phyloP scores from a whole-genome alignment of 1,140 invertebrate species.

The Caenorhabditis elegans region DNA sequence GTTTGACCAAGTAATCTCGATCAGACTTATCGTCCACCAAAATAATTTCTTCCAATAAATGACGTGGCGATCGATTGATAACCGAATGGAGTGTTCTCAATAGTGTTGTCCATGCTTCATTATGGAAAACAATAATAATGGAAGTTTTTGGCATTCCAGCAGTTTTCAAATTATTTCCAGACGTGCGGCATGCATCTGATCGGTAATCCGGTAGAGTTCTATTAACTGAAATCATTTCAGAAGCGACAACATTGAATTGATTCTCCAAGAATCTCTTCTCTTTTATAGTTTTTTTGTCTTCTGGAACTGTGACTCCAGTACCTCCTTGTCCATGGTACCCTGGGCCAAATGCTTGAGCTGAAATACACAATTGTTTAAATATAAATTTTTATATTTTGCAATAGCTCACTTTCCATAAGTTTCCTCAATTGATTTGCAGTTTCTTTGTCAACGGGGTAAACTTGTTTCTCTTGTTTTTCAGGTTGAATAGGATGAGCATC shows the following conservation, averaged over 20 bases:
- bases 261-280: constrained; percentile 50
- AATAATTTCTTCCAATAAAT: constrained; percentile 82
- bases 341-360: constrained; percentile 40
- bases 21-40: constrained; percentile 90
- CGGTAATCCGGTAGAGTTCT: constrained; percentile 49
- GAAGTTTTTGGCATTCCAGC: constrained; percentile 73
- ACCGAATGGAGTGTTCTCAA: constrained; percentile 82
- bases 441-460: constrained; percentile 11
- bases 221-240: constrained; percentile 51
- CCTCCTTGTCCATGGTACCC: constrained; percentile 42
- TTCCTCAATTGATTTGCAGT: constrained; percentile 22
- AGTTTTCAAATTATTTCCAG: neutral
- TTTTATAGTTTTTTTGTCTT: constrained; percentile 21
- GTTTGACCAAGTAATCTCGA: constrained; percentile 76
- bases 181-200: neutral
- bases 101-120: constrained; percentile 88
- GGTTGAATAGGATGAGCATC: neutral
- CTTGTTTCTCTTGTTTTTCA: neutral
- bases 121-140: constrained; percentile 87
- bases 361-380: neutral
- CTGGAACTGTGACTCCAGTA: constrained; percentile 39
- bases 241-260: constrained; percentile 53
- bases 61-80: constrained; percentile 77
- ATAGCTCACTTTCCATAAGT: constrained; percentile 37
- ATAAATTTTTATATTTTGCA: neutral